These are phyloP conservation scores for Sebastes vulpes DNA, from an alignment of 2,797 vertebrate species.

Conservation along the genomic window DNA sequence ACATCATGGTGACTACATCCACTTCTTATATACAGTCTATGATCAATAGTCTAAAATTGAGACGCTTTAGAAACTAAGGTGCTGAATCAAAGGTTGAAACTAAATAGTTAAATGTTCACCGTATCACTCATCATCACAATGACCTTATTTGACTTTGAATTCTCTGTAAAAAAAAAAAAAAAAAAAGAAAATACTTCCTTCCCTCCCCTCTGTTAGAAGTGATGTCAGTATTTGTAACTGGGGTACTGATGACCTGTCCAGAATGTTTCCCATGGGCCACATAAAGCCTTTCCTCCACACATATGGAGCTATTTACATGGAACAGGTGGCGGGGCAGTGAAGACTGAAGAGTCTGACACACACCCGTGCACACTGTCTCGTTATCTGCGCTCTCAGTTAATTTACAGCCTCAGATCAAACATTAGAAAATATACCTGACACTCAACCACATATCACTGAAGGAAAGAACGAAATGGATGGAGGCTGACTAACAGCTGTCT, in stretches of 20 bases:
- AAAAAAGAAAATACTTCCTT: neutral
- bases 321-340: constrained; percentile 62
- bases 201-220: neutral
- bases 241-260: constrained; percentile 38
- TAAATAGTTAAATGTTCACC: neutral
- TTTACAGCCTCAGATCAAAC: constrained; percentile 67
- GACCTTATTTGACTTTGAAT: neutral
- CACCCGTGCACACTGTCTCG: constrained; percentile 18
- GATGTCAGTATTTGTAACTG: constrained; percentile 39
- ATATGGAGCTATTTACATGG: constrained; percentile 70
- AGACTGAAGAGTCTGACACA: constrained; percentile 44
- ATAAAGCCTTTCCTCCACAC: constrained; percentile 63
- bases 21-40: neutral
- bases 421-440: constrained; percentile 64
- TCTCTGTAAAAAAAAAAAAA: neutral
- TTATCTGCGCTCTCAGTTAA: constrained; percentile 59
- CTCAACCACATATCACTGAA: constrained; percentile 37
- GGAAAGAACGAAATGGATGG: constrained; percentile 21
- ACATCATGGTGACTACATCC: too few relatives aligned
- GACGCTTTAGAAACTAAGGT: neutral
- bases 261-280: constrained; percentile 61
- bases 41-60: neutral
- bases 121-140: neutral
- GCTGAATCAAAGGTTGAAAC: neutral
- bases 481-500: constrained; percentile 59